Evolutionary conservation across 2,113 vertebrate genomes (phyloP).

Genomic region (Apteryx mantelli): DNA sequence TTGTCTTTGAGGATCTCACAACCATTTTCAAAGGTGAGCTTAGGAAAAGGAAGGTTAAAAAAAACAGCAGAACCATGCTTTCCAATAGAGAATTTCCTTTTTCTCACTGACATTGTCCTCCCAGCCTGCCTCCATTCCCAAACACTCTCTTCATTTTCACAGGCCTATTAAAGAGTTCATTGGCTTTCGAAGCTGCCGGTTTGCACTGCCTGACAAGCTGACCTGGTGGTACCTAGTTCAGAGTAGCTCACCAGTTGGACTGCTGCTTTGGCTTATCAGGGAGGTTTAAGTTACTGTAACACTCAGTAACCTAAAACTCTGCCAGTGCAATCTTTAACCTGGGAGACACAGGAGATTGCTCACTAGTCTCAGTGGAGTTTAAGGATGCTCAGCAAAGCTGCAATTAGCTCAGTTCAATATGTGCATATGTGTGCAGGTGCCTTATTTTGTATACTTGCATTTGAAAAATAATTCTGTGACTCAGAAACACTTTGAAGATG

Average conservation of each 20-base stretch:
- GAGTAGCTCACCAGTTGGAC: background rate
- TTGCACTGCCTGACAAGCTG: background rate
- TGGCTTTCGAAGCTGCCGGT: fast-evolving
- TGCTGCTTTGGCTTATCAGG: background rate
- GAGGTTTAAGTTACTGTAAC: fast-evolving
- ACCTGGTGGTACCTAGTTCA: background rate
- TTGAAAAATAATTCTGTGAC: background rate
- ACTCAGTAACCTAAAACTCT: fast-evolving
- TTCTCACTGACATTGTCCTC: background rate
- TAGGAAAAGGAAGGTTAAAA: background rate
- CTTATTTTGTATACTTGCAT: background rate
- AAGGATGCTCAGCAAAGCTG: background rate
- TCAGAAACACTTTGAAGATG: background rate
- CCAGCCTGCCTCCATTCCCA: background rate
- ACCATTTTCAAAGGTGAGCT: background rate
- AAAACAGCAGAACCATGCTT: background rate
- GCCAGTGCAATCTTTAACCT: background rate
- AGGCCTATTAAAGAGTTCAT: background rate
- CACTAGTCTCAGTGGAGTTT: fast-evolving
- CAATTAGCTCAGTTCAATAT: background rate
- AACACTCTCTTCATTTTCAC: background rate
- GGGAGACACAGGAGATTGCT: background rate
- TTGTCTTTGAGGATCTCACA: background rate
- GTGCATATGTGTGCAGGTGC: background rate
- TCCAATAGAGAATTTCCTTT: background rate